Evolutionary conservation across 2,113 vertebrate genomes (phyloP).

Genomic region (Oncorhynchus gorbuscha): DNA sequence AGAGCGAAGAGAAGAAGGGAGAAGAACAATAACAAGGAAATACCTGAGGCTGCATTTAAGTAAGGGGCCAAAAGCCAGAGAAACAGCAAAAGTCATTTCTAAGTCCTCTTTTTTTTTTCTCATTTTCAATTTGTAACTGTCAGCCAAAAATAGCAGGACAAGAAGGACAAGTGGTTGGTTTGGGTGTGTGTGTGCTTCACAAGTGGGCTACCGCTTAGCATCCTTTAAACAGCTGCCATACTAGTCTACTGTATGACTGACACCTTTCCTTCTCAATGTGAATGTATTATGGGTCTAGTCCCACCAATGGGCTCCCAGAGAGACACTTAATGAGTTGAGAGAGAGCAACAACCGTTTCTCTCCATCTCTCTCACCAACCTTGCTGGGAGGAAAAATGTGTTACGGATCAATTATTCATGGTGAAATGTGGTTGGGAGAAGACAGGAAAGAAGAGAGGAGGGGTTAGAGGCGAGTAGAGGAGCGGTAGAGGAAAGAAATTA

Average conservation of each 20-base stretch:
- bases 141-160: conserved; percentile 1
- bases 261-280: conserved; percentile 10
- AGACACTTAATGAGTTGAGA: conserved; percentile 40
- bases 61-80: conserved; percentile 1
- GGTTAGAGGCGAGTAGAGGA: background rate
- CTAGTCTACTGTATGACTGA: background rate
- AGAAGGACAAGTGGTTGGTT: background rate
- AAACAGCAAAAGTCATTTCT: background rate
- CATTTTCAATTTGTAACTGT: conserved; percentile 6
- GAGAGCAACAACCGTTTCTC: conserved; percentile 43
- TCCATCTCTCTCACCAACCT: conserved; percentile 5
- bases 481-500: conserved; percentile 23
- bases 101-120: background rate
- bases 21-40: background rate
- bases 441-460: conserved; percentile 10
- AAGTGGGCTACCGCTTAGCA: too few relatives aligned
- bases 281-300: conserved; percentile 22
- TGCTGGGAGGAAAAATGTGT: conserved; percentile 50
- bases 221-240: too few relatives aligned
- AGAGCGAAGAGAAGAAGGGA: background rate
- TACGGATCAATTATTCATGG: conserved; percentile 73
- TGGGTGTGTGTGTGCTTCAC: background rate
- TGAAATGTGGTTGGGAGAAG: conserved; percentile 33
- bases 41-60: background rate
- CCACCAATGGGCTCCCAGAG: conserved; percentile 30